Conservation (phyloP, 2,797 vertebrate species). For the Hydrophis major region DNA sequence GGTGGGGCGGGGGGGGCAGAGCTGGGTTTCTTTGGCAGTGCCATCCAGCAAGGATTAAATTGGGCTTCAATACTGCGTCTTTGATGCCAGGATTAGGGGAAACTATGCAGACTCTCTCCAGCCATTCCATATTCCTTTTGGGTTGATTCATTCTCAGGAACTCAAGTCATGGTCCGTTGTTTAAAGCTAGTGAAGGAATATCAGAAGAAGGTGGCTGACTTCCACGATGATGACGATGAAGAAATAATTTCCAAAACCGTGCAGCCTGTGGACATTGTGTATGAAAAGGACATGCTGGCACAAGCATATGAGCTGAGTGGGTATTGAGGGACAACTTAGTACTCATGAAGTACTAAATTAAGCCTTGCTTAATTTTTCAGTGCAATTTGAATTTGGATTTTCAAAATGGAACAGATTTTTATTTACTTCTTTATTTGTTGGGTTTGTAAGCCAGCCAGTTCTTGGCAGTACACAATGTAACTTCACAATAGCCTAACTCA, state of each 20-base stretch:
- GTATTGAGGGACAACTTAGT: slow-evolving; percentile 42
- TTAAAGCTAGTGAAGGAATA: slow-evolving; percentile 86
- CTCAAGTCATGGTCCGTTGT: slow-evolving; percentile 84
- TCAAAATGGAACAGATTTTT: not conserved
- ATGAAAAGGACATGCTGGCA: slow-evolving; percentile 84
- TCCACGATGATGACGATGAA: slow-evolving; percentile 80
- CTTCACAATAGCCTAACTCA: not conserved
- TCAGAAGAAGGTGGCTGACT: slow-evolving; percentile 77
- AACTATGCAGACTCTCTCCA: not conserved
- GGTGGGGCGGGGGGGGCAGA: not conserved
- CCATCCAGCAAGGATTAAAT: not conserved
- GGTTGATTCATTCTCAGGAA: slow-evolving; percentile 69
- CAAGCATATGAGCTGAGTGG: slow-evolving; percentile 90
- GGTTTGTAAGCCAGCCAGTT: not conserved
- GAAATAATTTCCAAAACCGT: slow-evolving; percentile 69
- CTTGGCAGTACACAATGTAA: not conserved
- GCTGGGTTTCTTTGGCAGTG: not conserved
- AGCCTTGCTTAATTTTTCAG: not conserved
- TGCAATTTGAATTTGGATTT: not conserved
- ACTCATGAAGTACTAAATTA: not conserved
- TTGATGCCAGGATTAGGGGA: not conserved
- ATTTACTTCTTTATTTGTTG: not conserved
- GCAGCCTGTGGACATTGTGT: slow-evolving; percentile 76
- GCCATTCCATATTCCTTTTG: not conserved
- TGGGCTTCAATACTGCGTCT: not conserved